phyloP scores from a whole-genome alignment of 2,113 vertebrate species.

The Aspiorhynchus laticeps region DNA sequence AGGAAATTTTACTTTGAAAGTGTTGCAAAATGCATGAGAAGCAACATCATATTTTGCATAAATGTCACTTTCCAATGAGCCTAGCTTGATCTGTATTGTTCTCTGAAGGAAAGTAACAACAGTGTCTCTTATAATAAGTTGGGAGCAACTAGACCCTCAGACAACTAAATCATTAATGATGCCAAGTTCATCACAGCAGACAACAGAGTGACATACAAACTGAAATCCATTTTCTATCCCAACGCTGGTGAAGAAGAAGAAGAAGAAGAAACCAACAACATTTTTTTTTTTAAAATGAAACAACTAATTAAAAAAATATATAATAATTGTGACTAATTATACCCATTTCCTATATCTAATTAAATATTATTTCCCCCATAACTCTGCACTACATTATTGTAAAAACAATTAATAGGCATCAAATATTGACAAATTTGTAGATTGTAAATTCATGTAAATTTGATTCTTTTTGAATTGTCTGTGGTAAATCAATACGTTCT shows the following conservation, averaged over 20 bases:
- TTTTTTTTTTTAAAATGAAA: neutral
- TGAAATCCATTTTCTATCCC: neutral
- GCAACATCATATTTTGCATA: no score
- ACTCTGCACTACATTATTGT: no score
- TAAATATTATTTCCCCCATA: no score
- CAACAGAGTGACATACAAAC: neutral
- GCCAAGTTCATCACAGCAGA: constrained; percentile 5
- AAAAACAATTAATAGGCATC: neutral
- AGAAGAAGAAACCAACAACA: neutral
- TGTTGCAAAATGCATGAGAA: no score
- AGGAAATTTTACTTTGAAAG: neutral
- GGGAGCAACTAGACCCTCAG: neutral
- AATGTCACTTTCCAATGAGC: neutral
- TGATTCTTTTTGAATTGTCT: neutral
- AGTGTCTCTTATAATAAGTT: neutral
- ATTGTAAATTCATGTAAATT: neutral
- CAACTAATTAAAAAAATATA: neutral
- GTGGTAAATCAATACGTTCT: neutral
- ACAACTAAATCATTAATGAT: neutral
- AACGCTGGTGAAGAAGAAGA: neutral
- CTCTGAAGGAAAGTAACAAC: neutral
- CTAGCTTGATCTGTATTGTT: constrained; percentile 1
- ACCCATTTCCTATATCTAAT: neutral
- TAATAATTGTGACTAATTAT: neutral
- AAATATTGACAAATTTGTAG: neutral